Evolutionary conservation across 1,140 invertebrate species (phyloP).

Genomic region (Zophobas atratus): DNA sequence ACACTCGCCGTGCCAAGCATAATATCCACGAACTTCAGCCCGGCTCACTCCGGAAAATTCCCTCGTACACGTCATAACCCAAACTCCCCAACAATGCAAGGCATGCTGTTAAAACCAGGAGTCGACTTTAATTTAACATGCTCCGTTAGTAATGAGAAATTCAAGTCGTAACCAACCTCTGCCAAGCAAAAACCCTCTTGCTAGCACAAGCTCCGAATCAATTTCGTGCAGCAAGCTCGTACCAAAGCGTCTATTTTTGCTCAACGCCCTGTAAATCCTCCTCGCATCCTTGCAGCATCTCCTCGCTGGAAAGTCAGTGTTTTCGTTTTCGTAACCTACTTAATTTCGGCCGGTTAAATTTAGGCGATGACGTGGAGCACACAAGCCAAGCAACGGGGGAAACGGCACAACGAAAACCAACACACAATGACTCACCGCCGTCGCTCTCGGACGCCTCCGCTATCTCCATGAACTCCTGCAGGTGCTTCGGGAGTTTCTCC

Average conservation of each 20-base stretch:
- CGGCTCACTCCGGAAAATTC: too few relatives aligned
- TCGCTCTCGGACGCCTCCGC: constrained; percentile 68
- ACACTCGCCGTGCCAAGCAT: too few relatives aligned
- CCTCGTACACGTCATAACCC: too few relatives aligned
- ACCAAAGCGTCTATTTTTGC: constrained; percentile 59
- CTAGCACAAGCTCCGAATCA: constrained; percentile 73
- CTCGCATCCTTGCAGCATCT: constrained; percentile 61
- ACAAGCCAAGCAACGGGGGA: constrained; percentile 46
- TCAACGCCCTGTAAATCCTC: constrained; percentile 60
- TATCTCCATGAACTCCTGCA: constrained; percentile 81
- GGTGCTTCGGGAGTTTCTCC: constrained; percentile 78
- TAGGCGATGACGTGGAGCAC: not conserved
- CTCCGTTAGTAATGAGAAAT: constrained; percentile 5
- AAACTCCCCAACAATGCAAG: too few relatives aligned
- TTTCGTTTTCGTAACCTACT: not conserved
- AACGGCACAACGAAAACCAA: not conserved
- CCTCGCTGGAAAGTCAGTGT: not conserved
- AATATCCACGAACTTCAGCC: too few relatives aligned
- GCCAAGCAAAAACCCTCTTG: constrained; percentile 75
- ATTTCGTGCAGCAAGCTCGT: constrained; percentile 77
- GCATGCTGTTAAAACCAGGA: not conserved
- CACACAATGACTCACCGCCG: constrained; percentile 68
- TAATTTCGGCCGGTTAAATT: constrained; percentile 38
- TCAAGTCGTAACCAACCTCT: constrained; percentile 68
- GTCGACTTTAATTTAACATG: not conserved